Conservation (phyloP, 2,888 invertebrate genomes). For the Drosophila kambysellisi region DNA sequence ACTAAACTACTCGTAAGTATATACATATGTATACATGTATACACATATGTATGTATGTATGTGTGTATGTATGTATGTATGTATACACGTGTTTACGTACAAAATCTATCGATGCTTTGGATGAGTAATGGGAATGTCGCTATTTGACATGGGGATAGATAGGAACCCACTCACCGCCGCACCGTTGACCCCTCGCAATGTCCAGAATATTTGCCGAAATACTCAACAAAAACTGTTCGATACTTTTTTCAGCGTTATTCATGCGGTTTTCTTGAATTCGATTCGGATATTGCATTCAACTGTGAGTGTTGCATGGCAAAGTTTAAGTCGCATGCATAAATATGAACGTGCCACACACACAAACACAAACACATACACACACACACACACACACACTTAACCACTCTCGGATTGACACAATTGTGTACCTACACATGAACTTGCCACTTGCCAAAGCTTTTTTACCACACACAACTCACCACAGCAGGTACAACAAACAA, state of each 20-base stretch:
- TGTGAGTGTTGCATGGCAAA: conserved; percentile 53
- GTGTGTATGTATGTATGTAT: neutral
- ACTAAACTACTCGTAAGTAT: conserved; percentile 12
- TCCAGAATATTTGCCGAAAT: conserved; percentile 55
- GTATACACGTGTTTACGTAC: conserved; percentile 2
- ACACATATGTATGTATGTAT: neutral
- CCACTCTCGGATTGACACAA: conserved; percentile 53
- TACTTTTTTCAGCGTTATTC: conserved; percentile 20
- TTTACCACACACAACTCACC: conserved; percentile 43
- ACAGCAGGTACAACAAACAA: conserved; percentile 30
- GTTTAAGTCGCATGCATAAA: conserved; percentile 17
- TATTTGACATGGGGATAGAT: conserved; percentile 32
- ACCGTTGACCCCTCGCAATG: conserved; percentile 60
- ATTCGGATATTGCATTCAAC: conserved; percentile 18
- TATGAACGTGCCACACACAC: conserved; percentile 2
- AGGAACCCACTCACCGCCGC: conserved; percentile 62
- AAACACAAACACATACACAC: neutral
- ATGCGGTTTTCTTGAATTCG: conserved; percentile 15
- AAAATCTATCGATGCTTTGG: conserved; percentile 11
- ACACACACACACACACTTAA: neutral
- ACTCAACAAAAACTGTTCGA: conserved; percentile 24
- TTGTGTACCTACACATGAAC: conserved; percentile 75
- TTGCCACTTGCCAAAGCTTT: conserved; percentile 65
- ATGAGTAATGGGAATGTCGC: conserved; percentile 35
- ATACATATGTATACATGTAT: neutral